These are phyloP conservation scores for Drosophila kambysellisi DNA, from an alignment of 2,888 invertebrate species.

Conservation along the genomic window DNA sequence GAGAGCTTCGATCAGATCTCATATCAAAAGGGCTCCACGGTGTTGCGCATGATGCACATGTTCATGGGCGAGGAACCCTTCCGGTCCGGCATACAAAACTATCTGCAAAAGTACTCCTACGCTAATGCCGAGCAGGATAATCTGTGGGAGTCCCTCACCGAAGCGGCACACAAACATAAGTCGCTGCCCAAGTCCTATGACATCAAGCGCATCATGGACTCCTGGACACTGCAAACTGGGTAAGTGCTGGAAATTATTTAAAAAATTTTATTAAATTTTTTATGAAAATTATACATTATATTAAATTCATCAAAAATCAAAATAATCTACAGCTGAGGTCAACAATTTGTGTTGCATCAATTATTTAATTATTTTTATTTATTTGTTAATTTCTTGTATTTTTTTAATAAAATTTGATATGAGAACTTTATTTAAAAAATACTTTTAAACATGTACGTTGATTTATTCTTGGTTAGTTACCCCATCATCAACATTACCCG, in stretches of 20 bases:
- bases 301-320: background rate
- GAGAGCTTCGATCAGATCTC: constrained; percentile 95
- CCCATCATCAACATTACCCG: constrained; percentile 90
- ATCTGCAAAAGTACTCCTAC: constrained; percentile 89
- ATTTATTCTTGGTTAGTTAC: constrained; percentile 84
- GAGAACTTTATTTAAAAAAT: background rate
- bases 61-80: constrained; percentile 92
- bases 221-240: constrained; percentile 94
- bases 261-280: background rate
- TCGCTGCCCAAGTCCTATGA: constrained; percentile 87
- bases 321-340: background rate
- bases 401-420: background rate
- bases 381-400: too few species aligned
- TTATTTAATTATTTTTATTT: too few species aligned
- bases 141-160: constrained; percentile 91
- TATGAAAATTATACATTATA: background rate
- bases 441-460: background rate
- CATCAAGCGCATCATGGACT: constrained; percentile 92
- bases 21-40: constrained; percentile 93
- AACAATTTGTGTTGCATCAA: rapidly evolving
- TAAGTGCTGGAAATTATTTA: constrained; percentile 11
- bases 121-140: constrained; percentile 93
- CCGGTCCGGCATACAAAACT: constrained; percentile 88
- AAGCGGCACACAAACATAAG: constrained; percentile 86
- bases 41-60: constrained; percentile 96